Evolutionary conservation across 2,113 vertebrate genomes (phyloP), one percentile per base, ranked within the genome.

Genomic region (Erinaceus europaeus): DNA sequence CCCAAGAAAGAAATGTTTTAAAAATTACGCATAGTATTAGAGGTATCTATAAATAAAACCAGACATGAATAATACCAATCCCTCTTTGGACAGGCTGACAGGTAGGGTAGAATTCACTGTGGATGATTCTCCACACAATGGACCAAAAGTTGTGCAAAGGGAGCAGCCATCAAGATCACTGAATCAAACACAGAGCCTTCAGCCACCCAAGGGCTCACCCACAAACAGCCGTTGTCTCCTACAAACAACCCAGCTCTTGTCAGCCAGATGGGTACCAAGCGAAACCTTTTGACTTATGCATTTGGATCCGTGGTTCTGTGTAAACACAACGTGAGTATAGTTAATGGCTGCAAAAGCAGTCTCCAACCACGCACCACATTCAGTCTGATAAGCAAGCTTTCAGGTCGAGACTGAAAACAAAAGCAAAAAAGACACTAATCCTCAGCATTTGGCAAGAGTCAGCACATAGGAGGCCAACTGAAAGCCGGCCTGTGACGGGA

Each of bases 171-270:
- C 3, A 8, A n/a, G 73, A 71, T 46, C 88, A 52, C 38, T 15
- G 29, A 46, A 12, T 25, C 84, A 48, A 46, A 55, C 80, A 61
- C 59, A 78, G 40, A 71, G 59, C 48, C 34, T 87, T 34, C 38
- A 32, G 77, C 62, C 44, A n/a, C 0, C 1, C 0, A 40, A 82
- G 77, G 25, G 52, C 62, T 78, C 20, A 1, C 21, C 32, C 74
- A 90, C 90, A 89, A 65, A 52, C 27, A 87, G 77, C 74, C 78
- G 52, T 13, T 82, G 89, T 92, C 71, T 86, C 72, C 84, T 20
- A 32, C 74, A 77, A 53, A 93, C 81, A 93, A 44, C 46, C 34
- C 67, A 0, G 1, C 40, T 38, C 15, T 34, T 69, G 44, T 55
- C 84, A 74, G n/a, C 57, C 86, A 73, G 34, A 84, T 7, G 62